Evolutionary conservation across 1,140 invertebrate genomes (phyloP).

Genomic region (roundworm (Caenorhabditis elegans)): WBcel235 BX284606.5:4634501-4635000

Average conservation of each 20-base stretch:
- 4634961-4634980: slow-evolving; percentile 48
- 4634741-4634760: not conserved
- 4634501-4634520: slow-evolving; percentile 39
- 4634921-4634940: slow-evolving; percentile 44
- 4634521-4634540: slow-evolving; percentile 41
- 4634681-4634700: not conserved
- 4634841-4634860: not conserved
- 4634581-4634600: slow-evolving; percentile 52
- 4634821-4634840: not conserved
- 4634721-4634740: not conserved
- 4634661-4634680: not conserved
- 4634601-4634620: not conserved
- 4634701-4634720: not conserved
- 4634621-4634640: too few species aligned
- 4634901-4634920: not conserved
- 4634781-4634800: not conserved
- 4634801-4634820: not conserved
- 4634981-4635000: slow-evolving; percentile 52
- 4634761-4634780: not conserved
- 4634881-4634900: too few species aligned
- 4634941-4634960: slow-evolving; percentile 46
- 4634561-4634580: slow-evolving; percentile 52
- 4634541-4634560: slow-evolving; percentile 48
- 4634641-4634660: too few species aligned
- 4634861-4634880: too few species aligned